Evolutionary conservation across 2,113 vertebrate species (phyloP).

Genomic region (Pogonocichla stellata): DNA sequence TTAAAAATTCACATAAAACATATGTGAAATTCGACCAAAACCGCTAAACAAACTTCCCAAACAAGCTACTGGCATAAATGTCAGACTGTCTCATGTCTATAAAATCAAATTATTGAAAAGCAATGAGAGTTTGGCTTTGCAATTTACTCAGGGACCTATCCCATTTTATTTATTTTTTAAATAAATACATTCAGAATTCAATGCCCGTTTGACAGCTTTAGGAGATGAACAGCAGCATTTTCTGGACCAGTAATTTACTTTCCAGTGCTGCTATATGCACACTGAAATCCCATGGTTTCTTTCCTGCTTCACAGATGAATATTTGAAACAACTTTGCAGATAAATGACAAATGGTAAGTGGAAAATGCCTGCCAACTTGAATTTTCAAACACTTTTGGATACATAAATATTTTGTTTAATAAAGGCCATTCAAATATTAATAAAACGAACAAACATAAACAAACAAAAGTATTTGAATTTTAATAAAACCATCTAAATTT

Average conservation of each 20-base stretch:
- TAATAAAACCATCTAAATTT: neutral
- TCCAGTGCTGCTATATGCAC: neutral
- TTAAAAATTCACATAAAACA: neutral
- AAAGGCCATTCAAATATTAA: neutral
- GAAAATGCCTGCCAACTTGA: neutral
- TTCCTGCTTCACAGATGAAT: neutral
- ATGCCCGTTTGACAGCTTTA: neutral
- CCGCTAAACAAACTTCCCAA: neutral
- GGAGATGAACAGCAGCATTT: neutral
- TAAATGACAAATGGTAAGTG: neutral
- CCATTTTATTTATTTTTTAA: neutral
- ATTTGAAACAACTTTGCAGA: neutral
- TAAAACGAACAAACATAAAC: neutral
- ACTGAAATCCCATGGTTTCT: neutral
- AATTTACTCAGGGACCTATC: neutral
- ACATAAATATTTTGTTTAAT: neutral
- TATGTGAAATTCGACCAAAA: neutral
- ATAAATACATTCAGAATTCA: neutral
- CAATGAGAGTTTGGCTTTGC: neutral
- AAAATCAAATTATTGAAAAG: neutral
- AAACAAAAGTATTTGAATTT: neutral
- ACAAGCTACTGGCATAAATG: neutral
- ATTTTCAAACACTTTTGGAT: neutral
- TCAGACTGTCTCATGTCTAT: neutral
- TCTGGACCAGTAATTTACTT: neutral